Conservation (phyloP, 2,797 vertebrate genomes). For the Poeciliopsis paucimaculata region DNA sequence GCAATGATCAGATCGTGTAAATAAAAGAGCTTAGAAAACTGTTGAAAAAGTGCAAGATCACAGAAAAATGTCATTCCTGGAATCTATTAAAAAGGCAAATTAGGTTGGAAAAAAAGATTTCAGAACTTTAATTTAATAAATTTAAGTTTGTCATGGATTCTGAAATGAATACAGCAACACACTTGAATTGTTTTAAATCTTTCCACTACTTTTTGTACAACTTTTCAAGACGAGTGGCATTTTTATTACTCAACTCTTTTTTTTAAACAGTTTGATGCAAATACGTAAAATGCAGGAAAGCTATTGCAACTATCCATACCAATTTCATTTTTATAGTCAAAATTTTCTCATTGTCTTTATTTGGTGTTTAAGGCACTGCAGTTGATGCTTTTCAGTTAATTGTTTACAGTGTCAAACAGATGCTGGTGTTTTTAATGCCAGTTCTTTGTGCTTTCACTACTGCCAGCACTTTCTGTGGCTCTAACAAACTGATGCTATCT, state of each 20-base stretch:
- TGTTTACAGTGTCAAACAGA: neutral
- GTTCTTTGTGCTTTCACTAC: neutral
- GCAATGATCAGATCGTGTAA: constrained; percentile 46
- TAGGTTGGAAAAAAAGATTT: neutral
- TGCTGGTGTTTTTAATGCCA: neutral
- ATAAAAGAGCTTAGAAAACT: constrained; percentile 26
- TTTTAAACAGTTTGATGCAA: neutral
- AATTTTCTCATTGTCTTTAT: neutral
- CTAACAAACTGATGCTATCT: neutral
- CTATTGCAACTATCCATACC: neutral
- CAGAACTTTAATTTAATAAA: neutral
- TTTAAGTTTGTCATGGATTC: neutral
- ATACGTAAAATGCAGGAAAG: neutral
- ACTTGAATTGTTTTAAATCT: neutral
- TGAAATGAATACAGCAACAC: neutral
- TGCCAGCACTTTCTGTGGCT: neutral
- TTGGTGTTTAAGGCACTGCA: neutral
- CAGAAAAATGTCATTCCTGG: neutral
- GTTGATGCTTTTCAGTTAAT: neutral
- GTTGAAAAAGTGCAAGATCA: constrained; percentile 9
- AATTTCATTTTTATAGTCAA: neutral
- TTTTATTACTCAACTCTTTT: neutral
- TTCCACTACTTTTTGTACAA: neutral
- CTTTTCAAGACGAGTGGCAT: neutral
- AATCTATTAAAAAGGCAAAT: neutral